phyloP scores from a whole-genome alignment of 2,797 vertebrate species.

The Anguilla marmorata region DNA sequence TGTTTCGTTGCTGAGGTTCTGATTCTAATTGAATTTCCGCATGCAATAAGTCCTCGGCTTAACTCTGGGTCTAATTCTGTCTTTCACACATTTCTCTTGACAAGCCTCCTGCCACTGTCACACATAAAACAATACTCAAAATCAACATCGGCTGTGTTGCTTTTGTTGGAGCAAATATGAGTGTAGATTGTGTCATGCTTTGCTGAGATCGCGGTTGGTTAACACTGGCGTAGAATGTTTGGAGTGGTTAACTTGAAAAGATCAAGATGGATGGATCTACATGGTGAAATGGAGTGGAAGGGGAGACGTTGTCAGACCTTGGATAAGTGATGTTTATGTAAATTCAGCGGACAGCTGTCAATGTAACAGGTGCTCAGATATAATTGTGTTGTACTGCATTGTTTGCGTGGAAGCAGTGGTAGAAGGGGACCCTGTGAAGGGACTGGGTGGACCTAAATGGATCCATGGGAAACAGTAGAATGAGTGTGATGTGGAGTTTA shows the following conservation, averaged over 20 bases:
- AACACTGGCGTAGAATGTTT: neutral
- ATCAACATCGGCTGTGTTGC: neutral
- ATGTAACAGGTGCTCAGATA: neutral
- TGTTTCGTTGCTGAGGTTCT: neutral
- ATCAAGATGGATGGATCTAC: neutral
- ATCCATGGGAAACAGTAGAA: neutral
- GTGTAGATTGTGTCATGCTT: neutral
- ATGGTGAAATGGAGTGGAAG: neutral
- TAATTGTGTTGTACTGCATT: neutral
- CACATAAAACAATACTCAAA: neutral
- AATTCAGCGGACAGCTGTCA: neutral
- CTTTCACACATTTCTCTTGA: neutral
- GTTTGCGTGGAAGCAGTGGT: neutral
- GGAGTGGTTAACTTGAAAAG: neutral
- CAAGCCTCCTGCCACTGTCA: neutral
- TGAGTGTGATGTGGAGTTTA: neutral
- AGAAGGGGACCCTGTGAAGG: neutral
- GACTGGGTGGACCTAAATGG: neutral
- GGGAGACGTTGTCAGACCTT: neutral
- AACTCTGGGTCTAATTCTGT: neutral
- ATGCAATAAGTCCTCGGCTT: neutral
- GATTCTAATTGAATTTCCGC: neutral
- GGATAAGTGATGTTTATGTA: neutral
- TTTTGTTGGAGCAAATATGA: neutral
- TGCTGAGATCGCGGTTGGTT: neutral